Base-by-base conservation (phyloP, 2,888 invertebrate species). In the Tigriopus californicus region DNA sequence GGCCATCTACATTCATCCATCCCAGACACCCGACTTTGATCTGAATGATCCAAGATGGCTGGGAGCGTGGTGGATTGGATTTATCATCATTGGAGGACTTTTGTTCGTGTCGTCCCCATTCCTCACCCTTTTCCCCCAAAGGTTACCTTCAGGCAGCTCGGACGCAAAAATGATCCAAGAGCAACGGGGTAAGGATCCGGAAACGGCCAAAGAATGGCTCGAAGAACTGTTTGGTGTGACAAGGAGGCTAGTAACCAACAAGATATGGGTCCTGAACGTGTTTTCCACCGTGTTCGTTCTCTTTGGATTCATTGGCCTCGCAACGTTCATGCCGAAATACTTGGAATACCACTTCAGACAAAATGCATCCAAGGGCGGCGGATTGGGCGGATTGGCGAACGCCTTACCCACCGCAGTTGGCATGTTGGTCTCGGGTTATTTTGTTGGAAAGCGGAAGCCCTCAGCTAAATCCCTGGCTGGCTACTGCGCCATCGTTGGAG, bases 31-130 rank as follows among this genome's bases (percentile, higher is more conserved):
- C 11, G 65, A 67, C 4, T 66, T 75, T 48, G 65, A 65, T 1
- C 64, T 67, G 6, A 65, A 68, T 13, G 74, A 75, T 64, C 73
- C 74, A 1, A 67, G 74, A 53, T 76, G 75, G 75, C 68, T 76
- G n/a, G 76, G 76, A 2, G 75, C 75, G 0, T 76, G 75, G 75
- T 76, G 75, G 75, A 65, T 74, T 8, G 74, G 70, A 15, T 54
- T 61, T 51, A 18, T 44, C n/a, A 42, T 41, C n/a, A 40, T 61
- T 48, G 40, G 33, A 11, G 25, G 6, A 8, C 18, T 33, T 15
- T 41, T 61, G 5, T 11, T 53, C 33, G 15, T 33, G 11, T 56
- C 44, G 18, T 15, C 44, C 5, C 42, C 20, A 20, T 44, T 44
- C 18, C 56, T 56, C 6, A n/a, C 15, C 13, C 22, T 56, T 2